phyloP scores from a whole-genome alignment of 2,888 invertebrate genomes.

The Poecilobothrus nobilitatus region DNA sequence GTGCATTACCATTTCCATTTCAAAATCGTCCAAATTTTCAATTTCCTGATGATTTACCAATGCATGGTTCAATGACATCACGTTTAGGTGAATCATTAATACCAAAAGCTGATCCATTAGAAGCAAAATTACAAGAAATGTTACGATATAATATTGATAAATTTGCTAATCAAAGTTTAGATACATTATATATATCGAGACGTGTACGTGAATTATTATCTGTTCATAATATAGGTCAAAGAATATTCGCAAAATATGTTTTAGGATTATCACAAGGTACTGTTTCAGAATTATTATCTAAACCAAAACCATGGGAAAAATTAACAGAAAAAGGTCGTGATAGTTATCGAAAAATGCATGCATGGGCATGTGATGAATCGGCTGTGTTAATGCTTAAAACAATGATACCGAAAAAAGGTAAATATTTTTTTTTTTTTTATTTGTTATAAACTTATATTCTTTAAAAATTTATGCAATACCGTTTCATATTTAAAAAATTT shows the following conservation, averaged over 20 bases:
- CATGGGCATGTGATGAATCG: constrained; percentile 97
- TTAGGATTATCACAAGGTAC: constrained; percentile 95
- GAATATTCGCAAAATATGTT: constrained; percentile 97
- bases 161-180: constrained; percentile 85
- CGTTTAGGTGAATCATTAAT: constrained; percentile 82
- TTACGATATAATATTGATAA: constrained; percentile 92
- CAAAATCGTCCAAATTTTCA: constrained; percentile 74
- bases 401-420: constrained; percentile 96
- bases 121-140: constrained; percentile 87
- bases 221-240: constrained; percentile 96
- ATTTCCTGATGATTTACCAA: constrained; percentile 73
- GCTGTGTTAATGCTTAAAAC: constrained; percentile 96
- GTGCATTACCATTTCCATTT: constrained; percentile 61
- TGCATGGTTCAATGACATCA: constrained; percentile 73
- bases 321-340: constrained; percentile 98
- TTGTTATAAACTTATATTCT: background rate
- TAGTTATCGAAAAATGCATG: constrained; percentile 99
- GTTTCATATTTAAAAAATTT: no score
- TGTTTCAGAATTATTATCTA: constrained; percentile 93
- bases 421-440: constrained; percentile 39
- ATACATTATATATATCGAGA: constrained; percentile 90
- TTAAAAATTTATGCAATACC: no score
- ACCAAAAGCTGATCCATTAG: constrained; percentile 89
- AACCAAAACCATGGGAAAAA: constrained; percentile 99
- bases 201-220: constrained; percentile 88